Conservation (phyloP, 1,140 invertebrate species). For the Cataglyphis hispanica region DNA sequence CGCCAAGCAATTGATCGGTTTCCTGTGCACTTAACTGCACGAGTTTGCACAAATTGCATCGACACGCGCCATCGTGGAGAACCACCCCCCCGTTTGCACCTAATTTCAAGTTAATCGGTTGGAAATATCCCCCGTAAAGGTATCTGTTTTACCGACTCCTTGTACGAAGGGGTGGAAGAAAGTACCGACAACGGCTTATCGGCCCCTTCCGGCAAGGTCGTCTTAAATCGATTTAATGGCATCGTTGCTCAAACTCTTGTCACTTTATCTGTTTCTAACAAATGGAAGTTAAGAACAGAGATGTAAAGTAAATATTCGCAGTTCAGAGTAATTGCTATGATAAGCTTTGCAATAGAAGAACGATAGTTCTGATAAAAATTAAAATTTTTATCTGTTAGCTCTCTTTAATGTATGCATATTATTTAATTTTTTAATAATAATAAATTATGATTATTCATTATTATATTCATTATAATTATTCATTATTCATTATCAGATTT, state of each 20-base stretch:
- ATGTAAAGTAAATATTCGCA: too few relatives aligned
- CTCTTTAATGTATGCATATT: neutral
- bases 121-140: slow-evolving; percentile 36
- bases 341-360: neutral
- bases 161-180: neutral
- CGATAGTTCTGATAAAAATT: too few relatives aligned
- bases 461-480: too few relatives aligned
- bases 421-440: neutral
- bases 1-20: slow-evolving; percentile 15
- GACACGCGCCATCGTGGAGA: slow-evolving; percentile 48
- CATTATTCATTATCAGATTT: too few relatives aligned
- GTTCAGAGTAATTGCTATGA: neutral
- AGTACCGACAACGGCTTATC: slow-evolving; percentile 37
- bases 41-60: slow-evolving; percentile 61
- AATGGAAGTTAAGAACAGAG: neutral
- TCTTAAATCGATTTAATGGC: neutral
- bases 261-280: neutral
- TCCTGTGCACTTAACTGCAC: slow-evolving; percentile 25
- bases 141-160: slow-evolving; percentile 60
- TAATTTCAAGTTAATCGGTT: slow-evolving; percentile 59
- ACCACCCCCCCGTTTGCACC: slow-evolving; percentile 28
- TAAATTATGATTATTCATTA: neutral
- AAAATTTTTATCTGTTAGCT: too few relatives aligned
- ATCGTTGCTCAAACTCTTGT: neutral
- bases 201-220: neutral